Evolutionary conservation across 2,113 vertebrate species (phyloP).

Genomic region (Ptyas mucosa): DNA sequence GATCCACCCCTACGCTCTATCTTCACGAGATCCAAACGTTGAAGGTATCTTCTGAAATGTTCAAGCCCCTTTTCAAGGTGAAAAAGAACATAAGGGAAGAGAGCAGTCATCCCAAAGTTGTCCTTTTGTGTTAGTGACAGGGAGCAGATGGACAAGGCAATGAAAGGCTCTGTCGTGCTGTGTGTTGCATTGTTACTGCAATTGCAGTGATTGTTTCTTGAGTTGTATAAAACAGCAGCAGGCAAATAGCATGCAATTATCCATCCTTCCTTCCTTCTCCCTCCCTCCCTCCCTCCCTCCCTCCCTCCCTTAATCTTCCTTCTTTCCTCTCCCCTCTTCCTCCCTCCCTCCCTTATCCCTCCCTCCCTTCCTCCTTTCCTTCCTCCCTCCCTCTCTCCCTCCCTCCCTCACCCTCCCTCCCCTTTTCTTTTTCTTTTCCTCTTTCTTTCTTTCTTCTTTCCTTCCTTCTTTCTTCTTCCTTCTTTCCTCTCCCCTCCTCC

Average conservation of each 20-base stretch:
- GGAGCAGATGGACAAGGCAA: background rate
- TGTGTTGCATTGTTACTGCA: background rate
- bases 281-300: no score
- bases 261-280: background rate
- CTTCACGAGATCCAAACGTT: background rate
- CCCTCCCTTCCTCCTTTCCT: background rate
- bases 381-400: no score
- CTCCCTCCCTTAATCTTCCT: no score
- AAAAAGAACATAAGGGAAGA: background rate
- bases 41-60: background rate
- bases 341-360: background rate
- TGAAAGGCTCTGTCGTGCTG: background rate
- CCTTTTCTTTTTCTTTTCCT: no score
- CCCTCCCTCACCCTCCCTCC: background rate
- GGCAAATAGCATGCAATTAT: background rate
- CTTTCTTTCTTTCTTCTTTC: no score
- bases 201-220: background rate
- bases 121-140: background rate
- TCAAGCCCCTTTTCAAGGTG: background rate
- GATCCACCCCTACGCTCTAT: background rate
- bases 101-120: background rate
- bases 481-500: accelerated
- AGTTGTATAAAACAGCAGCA: background rate
- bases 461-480: background rate
- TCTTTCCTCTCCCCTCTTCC: no score